Conservation (phyloP, 2,888 invertebrate genomes). For the Drosophila macrospina region DNA sequence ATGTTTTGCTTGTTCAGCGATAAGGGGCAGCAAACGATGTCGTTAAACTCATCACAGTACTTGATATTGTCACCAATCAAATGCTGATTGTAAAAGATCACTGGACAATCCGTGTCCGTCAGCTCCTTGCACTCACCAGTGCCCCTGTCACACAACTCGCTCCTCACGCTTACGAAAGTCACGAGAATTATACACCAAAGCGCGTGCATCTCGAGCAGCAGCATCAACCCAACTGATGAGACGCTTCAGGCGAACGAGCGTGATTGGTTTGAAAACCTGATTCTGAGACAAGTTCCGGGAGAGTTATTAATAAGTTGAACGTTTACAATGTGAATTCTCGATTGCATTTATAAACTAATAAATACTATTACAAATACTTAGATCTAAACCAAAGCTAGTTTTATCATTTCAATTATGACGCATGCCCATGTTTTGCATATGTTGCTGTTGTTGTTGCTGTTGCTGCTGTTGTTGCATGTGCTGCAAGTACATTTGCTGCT, state of each 20-base stretch:
- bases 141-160: conserved; percentile 66
- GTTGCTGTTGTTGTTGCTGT: conserved; percentile 70
- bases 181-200: background rate
- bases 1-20: conserved; percentile 41
- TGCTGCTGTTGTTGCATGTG: conserved; percentile 68
- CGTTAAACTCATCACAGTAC: conserved; percentile 71
- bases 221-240: conserved; percentile 46
- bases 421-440: conserved; percentile 80
- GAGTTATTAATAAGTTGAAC: conserved; percentile 3
- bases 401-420: conserved; percentile 67
- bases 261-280: conserved; percentile 20
- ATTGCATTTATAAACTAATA: conserved; percentile 19
- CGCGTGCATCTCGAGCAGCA: conserved; percentile 41
- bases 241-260: conserved; percentile 7
- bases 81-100: conserved; percentile 63
- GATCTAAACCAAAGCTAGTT: conserved; percentile 27
- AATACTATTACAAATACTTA: conserved; percentile 38
- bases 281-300: conserved; percentile 31
- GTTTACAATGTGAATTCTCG: conserved; percentile 7
- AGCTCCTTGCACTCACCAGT: conserved; percentile 66
- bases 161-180: background rate
- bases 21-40: conserved; percentile 69
- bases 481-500: conserved; percentile 71
- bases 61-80: conserved; percentile 56
- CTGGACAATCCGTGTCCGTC: conserved; percentile 61